These are phyloP conservation scores for Eumacrocentrus americanus DNA, from an alignment of 2,888 invertebrate species.

Conservation along the genomic window DNA sequence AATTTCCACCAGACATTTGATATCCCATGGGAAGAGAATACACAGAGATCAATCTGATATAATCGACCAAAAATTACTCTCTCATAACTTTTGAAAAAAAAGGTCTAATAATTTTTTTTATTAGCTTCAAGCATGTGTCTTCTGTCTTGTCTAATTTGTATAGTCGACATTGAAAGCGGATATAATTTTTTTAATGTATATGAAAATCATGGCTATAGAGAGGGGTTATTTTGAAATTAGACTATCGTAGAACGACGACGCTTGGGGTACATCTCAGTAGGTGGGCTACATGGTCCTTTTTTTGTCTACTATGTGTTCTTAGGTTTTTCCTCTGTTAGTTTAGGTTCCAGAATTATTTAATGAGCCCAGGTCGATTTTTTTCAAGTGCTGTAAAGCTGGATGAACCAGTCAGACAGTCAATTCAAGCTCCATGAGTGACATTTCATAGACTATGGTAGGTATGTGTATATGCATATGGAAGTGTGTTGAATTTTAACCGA, in stretches of 20 bases:
- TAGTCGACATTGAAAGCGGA: too few relatives aligned
- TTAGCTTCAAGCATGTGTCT: not conserved
- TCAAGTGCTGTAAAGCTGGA: too few relatives aligned
- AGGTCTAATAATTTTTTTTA: not conserved
- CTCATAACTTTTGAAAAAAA: too few relatives aligned
- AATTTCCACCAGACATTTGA: conserved; percentile 24
- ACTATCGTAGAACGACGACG: conserved; percentile 33
- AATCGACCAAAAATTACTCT: too few relatives aligned
- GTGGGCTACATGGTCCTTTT: conserved; percentile 35
- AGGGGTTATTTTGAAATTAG: conserved; percentile 39
- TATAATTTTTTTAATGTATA: too few relatives aligned
- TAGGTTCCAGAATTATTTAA: conserved; percentile 46
- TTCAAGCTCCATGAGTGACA: conserved; percentile 14
- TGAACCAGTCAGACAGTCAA: too few relatives aligned
- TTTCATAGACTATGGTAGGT: conserved; percentile 5
- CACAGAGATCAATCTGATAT: too few relatives aligned
- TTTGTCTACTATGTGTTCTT: conserved; percentile 28
- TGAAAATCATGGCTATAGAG: conserved; percentile 1
- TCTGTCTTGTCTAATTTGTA: too few relatives aligned
- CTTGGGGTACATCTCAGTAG: conserved; percentile 35
- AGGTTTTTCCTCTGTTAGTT: conserved; percentile 41
- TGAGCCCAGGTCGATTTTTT: conserved; percentile 32
- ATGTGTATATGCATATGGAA: not conserved
- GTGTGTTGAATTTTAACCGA: conserved; percentile 2
- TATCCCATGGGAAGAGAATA: conserved; percentile 10